Conservation (phyloP, 1,140 invertebrate genomes). For the Drosophila nigromelanica region DNA sequence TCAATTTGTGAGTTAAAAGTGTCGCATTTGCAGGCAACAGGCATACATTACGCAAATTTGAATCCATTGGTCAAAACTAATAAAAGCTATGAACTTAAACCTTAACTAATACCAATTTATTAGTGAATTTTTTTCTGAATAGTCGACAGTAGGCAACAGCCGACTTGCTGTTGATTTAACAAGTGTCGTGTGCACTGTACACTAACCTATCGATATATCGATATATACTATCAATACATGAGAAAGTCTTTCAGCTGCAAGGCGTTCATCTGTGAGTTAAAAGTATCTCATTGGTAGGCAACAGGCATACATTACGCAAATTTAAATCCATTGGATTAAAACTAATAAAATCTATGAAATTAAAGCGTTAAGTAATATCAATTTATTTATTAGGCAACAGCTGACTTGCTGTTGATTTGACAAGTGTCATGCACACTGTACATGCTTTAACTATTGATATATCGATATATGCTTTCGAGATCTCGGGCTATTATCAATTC, state of each 20-base stretch:
- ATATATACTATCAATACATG: no score
- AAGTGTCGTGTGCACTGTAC: neutral
- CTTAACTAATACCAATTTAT: conserved; percentile 17
- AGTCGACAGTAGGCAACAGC: conserved; percentile 16
- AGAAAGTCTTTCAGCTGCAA: conserved; percentile 92
- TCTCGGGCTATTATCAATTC: no score
- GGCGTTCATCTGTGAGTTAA: conserved; percentile 10
- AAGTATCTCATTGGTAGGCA: neutral
- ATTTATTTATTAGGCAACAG: no score
- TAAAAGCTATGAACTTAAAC: neutral
- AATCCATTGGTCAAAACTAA: conserved; percentile 50
- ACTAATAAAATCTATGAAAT: neutral
- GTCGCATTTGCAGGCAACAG: neutral
- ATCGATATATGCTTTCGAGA: neutral
- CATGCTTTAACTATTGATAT: no score
- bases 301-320: conserved; percentile 63
- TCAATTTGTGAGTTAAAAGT: conserved; percentile 13
- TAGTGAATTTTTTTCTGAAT: conserved; percentile 7
- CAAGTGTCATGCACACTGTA: no score
- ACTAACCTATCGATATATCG: conserved; percentile 14
- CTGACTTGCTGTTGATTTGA: no score
- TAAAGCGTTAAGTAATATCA: conserved; percentile 12
- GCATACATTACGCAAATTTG: conserved; percentile 71
- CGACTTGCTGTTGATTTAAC: conserved; percentile 5
- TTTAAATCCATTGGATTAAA: conserved; percentile 62